phyloP scores from a whole-genome alignment of 23 tunicate genomes.

The Ascidia mentula region DNA sequence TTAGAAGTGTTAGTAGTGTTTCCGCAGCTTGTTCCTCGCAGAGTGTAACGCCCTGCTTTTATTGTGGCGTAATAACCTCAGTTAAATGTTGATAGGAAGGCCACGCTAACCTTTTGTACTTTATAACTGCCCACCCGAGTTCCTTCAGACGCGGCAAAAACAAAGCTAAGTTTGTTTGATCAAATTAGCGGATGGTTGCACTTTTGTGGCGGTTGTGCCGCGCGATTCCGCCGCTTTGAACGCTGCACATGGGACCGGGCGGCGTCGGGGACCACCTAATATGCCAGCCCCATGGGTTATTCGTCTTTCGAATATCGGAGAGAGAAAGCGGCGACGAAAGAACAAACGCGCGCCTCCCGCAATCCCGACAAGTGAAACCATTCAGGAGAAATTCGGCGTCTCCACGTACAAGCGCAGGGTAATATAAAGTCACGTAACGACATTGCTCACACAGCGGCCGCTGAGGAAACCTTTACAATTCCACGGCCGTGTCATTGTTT shows the following conservation, averaged over 20 bases:
- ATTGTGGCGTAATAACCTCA: too few species aligned
- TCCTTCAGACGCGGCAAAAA: too few species aligned
- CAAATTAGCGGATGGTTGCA: neutral
- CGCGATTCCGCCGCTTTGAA: conserved; percentile 8
- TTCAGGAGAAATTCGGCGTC: neutral
- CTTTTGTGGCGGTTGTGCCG: neutral
- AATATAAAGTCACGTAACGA: neutral
- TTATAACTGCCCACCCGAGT: too few species aligned
- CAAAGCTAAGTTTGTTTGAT: too few species aligned
- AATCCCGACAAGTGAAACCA: conserved; percentile 2
- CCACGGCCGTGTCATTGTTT: neutral
- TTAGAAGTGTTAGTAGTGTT: neutral
- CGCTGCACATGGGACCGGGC: neutral
- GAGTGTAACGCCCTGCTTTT: too few species aligned
- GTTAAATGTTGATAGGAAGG: too few species aligned
- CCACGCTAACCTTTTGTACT: too few species aligned
- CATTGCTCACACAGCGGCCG: neutral
- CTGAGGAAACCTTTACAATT: neutral
- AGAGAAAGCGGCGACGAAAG: neutral
- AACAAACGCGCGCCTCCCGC: too few species aligned
- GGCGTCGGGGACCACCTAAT: conserved; percentile 1
- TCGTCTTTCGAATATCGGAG: neutral
- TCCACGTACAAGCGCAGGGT: neutral
- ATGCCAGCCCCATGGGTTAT: conserved; percentile 1
- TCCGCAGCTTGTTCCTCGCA: too few species aligned